Percentiles rank a stretch among this genome's conserved stretches.
Conservation (phyloP, 1,140 invertebrate genomes). For the Drosophila eugracilis region DNA sequence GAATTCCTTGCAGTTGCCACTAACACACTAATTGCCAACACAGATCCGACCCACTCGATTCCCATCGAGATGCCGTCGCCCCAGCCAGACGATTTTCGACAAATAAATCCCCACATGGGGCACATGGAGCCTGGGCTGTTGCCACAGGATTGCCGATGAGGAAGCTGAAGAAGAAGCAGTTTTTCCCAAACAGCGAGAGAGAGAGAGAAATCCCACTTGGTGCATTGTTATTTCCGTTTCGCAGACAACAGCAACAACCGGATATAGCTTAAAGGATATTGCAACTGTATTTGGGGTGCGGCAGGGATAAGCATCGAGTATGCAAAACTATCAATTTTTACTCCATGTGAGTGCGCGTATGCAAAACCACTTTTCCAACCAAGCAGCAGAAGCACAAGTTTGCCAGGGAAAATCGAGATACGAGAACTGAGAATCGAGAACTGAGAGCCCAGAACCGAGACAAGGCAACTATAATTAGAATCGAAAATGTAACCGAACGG, state of each 20-base stretch:
- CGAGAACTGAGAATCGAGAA: not conserved
- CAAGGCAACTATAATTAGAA: conserved; percentile 47
- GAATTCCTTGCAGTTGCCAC: conserved; percentile 34
- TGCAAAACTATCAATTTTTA: conserved; percentile 53
- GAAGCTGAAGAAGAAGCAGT: not conserved
- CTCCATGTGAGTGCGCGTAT: conserved; percentile 27
- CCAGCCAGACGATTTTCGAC: conserved; percentile 36
- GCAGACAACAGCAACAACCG: conserved; percentile 70
- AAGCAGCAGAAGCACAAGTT: conserved; percentile 28
- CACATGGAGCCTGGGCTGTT: conserved; percentile 4
- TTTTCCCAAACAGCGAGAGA: not conserved
- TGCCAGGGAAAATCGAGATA: conserved; percentile 1
- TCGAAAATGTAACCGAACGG: conserved; percentile 43
- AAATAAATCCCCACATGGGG: conserved; percentile 47
- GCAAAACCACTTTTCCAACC: conserved; percentile 38
- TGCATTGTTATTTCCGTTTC: conserved; percentile 74
- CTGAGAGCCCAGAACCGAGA: not conserved
- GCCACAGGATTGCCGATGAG: conserved; percentile 7
- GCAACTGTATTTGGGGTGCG: conserved; percentile 58
- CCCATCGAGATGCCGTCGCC: conserved; percentile 14
- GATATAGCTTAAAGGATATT: conserved; percentile 80
- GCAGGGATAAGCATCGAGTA: conserved; percentile 30
- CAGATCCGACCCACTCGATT: conserved; percentile 31
- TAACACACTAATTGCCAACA: conserved; percentile 44
- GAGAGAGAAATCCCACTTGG: conserved; percentile 36